Percentiles rank a stretch among this genome's conserved stretches.
Conservation (phyloP, 2,888 invertebrate genomes). For the Argynnis bischoffii region DNA sequence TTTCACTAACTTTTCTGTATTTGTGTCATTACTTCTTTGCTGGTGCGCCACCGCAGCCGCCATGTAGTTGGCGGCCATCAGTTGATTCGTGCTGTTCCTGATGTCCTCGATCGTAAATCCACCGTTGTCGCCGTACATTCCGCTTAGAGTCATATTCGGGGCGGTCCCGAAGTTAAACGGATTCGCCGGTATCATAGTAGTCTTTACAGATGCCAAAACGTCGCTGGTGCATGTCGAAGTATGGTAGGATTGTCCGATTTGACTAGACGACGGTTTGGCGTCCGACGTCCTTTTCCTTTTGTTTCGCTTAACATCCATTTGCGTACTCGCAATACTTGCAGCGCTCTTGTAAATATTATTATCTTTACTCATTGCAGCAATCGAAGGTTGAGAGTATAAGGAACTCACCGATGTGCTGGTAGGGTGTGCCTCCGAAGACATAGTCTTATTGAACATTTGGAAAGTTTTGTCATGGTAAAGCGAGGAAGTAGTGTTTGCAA, state of each 20-base stretch:
- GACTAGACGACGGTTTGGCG: constrained; percentile 55
- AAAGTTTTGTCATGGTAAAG: constrained; percentile 83
- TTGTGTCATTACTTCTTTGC: constrained; percentile 63
- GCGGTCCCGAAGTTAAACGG: constrained; percentile 92
- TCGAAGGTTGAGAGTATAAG: constrained; percentile 64
- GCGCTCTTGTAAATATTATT: constrained; percentile 62
- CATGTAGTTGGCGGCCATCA: constrained; percentile 81
- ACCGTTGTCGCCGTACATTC: constrained; percentile 84
- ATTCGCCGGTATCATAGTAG: constrained; percentile 89
- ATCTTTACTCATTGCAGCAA: constrained; percentile 62
- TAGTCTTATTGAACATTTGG: constrained; percentile 81
- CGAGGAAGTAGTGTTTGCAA: constrained; percentile 67
- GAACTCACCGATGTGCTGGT: constrained; percentile 56
- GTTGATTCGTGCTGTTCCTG: constrained; percentile 84
- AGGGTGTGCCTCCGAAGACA: constrained; percentile 65
- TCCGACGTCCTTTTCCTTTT: constrained; percentile 68
- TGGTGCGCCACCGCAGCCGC: constrained; percentile 75
- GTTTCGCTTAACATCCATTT: constrained; percentile 61
- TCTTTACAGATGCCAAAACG: constrained; percentile 66
- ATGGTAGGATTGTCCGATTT: constrained; percentile 75
- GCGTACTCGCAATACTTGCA: constrained; percentile 49
- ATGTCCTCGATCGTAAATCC: constrained; percentile 86
- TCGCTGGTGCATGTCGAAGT: constrained; percentile 83
- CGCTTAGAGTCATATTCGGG: constrained; percentile 81
- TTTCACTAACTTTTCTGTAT: constrained; percentile 70